Evolutionary conservation across 2,797 vertebrate species (phyloP).

Genomic region (Trachurus trachurus): DNA sequence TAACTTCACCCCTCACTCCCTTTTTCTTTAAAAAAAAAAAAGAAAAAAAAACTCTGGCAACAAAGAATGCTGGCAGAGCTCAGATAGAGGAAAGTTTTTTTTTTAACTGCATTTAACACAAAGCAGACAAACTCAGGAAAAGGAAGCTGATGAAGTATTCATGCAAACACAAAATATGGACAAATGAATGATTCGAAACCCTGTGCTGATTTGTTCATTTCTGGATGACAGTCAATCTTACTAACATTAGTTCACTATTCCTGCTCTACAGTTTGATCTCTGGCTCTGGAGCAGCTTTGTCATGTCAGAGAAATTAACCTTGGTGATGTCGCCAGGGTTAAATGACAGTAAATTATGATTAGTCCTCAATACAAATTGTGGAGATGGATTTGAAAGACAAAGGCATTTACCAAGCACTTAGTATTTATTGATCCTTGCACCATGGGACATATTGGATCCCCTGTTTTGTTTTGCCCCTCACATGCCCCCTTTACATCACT

Average conservation of each 20-base stretch:
- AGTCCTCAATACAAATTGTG: too few relatives aligned
- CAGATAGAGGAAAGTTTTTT: slow-evolving; percentile 17
- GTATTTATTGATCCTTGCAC: neutral
- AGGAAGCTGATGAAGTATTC: neutral
- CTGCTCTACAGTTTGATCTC: neutral
- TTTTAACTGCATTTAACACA: slow-evolving; percentile 44
- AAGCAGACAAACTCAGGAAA: neutral
- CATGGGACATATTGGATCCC: neutral
- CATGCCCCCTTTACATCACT: too few relatives aligned
- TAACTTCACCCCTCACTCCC: slow-evolving; percentile 46
- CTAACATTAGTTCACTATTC: neutral
- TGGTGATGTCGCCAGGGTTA: neutral
- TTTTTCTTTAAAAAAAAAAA: neutral
- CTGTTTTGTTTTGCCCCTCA: too few relatives aligned
- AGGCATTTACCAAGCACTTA: too few relatives aligned
- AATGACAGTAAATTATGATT: too few relatives aligned
- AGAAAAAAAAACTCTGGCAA: slow-evolving; percentile 25
- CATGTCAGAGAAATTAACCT: neutral
- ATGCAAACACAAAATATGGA: neutral
- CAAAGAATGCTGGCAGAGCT: slow-evolving; percentile 58
- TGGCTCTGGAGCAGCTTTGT: neutral
- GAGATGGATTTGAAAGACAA: too few relatives aligned
- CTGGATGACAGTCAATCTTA: neutral
- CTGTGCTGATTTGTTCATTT: neutral
- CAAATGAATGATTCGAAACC: neutral